phyloP scores from a whole-genome alignment of 1,140 invertebrate species.

The Drosophila oshimai region DNA sequence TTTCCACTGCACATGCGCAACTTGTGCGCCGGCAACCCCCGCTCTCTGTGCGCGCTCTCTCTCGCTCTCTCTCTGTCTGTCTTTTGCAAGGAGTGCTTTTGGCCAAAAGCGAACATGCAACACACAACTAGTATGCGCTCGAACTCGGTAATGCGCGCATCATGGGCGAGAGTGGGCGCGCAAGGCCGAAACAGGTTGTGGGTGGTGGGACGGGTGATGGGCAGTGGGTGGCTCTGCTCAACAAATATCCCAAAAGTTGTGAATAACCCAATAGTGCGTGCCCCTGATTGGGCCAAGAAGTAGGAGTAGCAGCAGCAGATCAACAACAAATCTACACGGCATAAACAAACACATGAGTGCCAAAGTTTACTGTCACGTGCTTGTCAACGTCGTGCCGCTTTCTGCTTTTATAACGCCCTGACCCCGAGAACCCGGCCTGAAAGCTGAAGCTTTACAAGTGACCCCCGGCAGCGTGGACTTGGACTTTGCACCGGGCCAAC shows the following conservation, averaged over 20 bases:
- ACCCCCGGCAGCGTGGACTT: slow-evolving; percentile 25
- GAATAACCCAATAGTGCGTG: slow-evolving; percentile 45
- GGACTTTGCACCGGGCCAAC: slow-evolving; percentile 29
- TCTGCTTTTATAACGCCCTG: slow-evolving; percentile 30
- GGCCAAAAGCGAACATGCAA: slow-evolving; percentile 59
- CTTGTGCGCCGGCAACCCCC: slow-evolving; percentile 43
- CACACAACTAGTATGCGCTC: slow-evolving; percentile 81
- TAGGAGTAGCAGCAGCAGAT: neutral
- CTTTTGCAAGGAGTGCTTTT: slow-evolving; percentile 32
- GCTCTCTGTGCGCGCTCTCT: neutral
- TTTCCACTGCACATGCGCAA: slow-evolving; percentile 49
- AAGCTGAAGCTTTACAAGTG: slow-evolving; percentile 36
- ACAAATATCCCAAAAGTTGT: slow-evolving; percentile 2
- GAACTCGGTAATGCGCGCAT: slow-evolving; percentile 78
- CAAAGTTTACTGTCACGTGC: slow-evolving; percentile 31
- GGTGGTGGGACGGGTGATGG: too few species aligned
- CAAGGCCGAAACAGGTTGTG: slow-evolving; percentile 32
- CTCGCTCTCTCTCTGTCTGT: slow-evolving; percentile 15
- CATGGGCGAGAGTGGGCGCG: slow-evolving; percentile 78
- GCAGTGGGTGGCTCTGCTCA: neutral
- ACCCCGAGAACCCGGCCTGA: slow-evolving; percentile 26
- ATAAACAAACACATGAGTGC: slow-evolving; percentile 3
- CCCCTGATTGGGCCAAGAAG: slow-evolving; percentile 18
- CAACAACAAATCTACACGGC: slow-evolving; percentile 1
- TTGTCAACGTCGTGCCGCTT: slow-evolving; percentile 14